These are phyloP conservation scores for Euglossa dilemma DNA, from an alignment of 1,140 invertebrate genomes.

Conservation along the genomic window DNA sequence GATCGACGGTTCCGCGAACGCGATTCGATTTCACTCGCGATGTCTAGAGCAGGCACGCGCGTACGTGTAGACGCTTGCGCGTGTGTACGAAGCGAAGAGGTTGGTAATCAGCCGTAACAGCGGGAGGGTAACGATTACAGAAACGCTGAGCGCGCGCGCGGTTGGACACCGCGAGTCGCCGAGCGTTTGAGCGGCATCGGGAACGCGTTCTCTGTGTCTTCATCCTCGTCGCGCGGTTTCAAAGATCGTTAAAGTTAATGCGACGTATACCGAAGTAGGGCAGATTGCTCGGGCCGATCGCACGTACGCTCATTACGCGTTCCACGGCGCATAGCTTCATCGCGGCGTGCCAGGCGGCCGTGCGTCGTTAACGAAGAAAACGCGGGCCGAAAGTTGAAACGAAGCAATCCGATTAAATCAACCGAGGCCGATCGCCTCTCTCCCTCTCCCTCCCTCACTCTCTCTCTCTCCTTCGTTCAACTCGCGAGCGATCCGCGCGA, in stretches of 20 bases:
- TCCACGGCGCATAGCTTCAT: slow-evolving; percentile 60
- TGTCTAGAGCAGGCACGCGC: too few species aligned
- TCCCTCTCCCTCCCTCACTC: too few species aligned
- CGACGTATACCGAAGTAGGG: slow-evolving; percentile 57
- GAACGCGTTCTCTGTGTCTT: slow-evolving; percentile 31
- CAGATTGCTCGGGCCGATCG: slow-evolving; percentile 57
- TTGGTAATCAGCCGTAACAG: slow-evolving; percentile 21
- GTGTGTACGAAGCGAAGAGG: not conserved
- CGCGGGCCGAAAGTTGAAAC: slow-evolving; percentile 45
- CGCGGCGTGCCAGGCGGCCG: slow-evolving; percentile 6
- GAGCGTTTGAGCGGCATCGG: slow-evolving; percentile 1
- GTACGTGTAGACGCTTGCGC: not conserved
- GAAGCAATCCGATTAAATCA: slow-evolving; percentile 49
- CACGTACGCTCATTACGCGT: slow-evolving; percentile 64
- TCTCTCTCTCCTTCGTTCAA: too few species aligned
- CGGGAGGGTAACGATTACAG: slow-evolving; percentile 40
- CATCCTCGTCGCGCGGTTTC: slow-evolving; percentile 32
- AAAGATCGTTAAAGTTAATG: slow-evolving; percentile 65
- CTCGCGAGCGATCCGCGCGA: not conserved
- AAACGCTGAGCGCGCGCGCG: slow-evolving; percentile 12
- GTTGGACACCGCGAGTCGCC: slow-evolving; percentile 27
- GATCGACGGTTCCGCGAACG: not conserved
- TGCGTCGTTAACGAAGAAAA: slow-evolving; percentile 47
- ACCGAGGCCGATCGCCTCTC: not conserved
- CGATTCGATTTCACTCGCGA: not conserved